Base-by-base conservation (phyloP, 2,113 vertebrate species). In the Coptodon rendalli region DNA sequence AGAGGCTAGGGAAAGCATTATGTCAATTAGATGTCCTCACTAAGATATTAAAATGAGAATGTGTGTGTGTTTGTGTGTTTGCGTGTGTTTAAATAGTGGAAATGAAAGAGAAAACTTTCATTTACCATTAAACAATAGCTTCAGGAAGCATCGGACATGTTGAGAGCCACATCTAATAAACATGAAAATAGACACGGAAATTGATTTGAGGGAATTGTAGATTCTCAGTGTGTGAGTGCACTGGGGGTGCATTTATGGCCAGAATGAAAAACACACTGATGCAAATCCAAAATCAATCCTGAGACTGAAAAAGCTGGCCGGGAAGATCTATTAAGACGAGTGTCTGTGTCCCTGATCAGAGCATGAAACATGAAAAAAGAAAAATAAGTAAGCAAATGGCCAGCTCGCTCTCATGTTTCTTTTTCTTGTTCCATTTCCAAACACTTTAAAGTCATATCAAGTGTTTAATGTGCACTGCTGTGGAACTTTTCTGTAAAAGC, bases 271-370 rank as follows among this genome's bases (percentile, higher is more conserved):
- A 71, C 80, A 80, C 78, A 79, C 80, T 78, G 81, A 90, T 56
- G 61, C 68, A 82, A 84, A 89, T 71, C 86, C 85, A 79, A 81
- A 92, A 92, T 91, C 87, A 81, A 94, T 87, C 52, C 45, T 7
- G 38, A 80, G 87, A 59, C 82, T 61, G 81, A 80, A 78, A 56
- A 78, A 4, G 59, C 53, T 57, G 59, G 7, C 12, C 8, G 63
- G 68, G 52, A 73, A 11, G 52, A 89, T 82, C 66, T 50, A 80
- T 91, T 52, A 68, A 45, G 68, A 3, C 19, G 38, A 5, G 2
- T 0, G 0, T 73, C 34, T 56, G 68, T 17, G 68, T 76, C 38
- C 5, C 22, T 3, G 81, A 89, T 84, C 45, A 79, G 40, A 79
- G 34, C 80, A 13, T 1, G 13, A 68, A 80, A 53, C 52, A 76